Evolutionary conservation across 2,113 vertebrate genomes (phyloP), one percentile per base, ranked within the genome.

Genomic region (Leptosomus discolor): DNA sequence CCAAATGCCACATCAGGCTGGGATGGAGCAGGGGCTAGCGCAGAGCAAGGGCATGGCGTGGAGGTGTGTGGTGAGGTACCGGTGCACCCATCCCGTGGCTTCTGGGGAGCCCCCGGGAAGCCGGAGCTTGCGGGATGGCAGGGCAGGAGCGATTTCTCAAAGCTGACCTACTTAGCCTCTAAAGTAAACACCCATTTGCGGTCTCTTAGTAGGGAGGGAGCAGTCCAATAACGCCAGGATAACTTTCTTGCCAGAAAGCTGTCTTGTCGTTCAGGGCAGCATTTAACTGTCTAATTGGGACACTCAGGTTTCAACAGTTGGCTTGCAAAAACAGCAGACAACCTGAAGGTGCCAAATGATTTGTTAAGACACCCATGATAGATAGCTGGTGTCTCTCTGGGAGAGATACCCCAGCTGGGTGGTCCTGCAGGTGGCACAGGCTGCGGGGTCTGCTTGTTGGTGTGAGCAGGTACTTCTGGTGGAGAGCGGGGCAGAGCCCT

Each of bases 131-230:
- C 1, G 9, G 82, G 65, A 29, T 50, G 34, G 68, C 0, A 0
- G 81, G 36, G 23, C 23, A 4, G 41, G 39, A 20, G 7, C 2
- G 1, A 29, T 68, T 63, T 70, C 74, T 76, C 53, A 68, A 43
- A 88, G 67, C 61, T 73, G 90, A 29, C 92, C 78, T 93, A 39
- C 78, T 90, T 88, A 68, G 82, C 71, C 64, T 77, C 50, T 73
- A 61, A 64, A 90, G 88, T 88, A 94, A 93, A 95, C 67, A 86
- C 54, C 85, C 60, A 83, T 95, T 92, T 96, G 71, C 0, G 11
- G 75, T 69, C 71, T 83, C 37, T 69, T 64, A 22, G 13, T 27
- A 64, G 68, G 76, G 64, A 87, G 84, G 69, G 80, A 89, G 56
- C 64, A 71, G 56, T 36, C 74, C 54, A 41, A 13, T 70, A 91